Percentiles rank a stretch among this genome's conserved stretches.
Evolutionary conservation across 1,140 invertebrate species (phyloP).

Genomic region (Sitobion miscanthi): DNA sequence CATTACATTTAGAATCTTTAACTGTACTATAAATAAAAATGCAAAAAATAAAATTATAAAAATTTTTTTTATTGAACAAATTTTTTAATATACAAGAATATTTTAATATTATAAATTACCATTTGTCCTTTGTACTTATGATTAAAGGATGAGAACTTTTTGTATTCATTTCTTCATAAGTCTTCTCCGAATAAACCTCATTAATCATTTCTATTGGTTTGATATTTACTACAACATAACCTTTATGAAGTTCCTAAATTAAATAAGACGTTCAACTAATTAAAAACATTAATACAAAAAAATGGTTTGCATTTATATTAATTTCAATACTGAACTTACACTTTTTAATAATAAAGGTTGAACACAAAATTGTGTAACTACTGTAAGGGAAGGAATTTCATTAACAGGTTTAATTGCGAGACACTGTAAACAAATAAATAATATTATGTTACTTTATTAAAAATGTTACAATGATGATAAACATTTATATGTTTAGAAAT

Average conservation of each 20-base stretch:
- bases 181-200: not conserved
- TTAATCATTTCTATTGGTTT: not conserved
- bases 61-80: not conserved
- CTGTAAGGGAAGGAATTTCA: not conserved
- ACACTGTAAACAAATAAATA: conserved; percentile 14
- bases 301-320: not conserved
- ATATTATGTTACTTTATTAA: not conserved
- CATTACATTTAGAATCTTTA: not conserved
- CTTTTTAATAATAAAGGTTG: conserved; percentile 15
- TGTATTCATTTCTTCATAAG: not conserved
- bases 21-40: not conserved
- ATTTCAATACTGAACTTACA: not conserved
- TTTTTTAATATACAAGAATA: not conserved
- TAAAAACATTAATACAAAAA: not conserved
- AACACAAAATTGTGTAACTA: not conserved
- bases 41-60: not conserved
- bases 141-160: not conserved
- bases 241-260: conserved; percentile 26
- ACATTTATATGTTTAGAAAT: not conserved
- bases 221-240: not conserved
- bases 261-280: not conserved
- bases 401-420: not conserved
- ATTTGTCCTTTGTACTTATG: not conserved
- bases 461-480: not conserved
- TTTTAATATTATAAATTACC: not conserved